Evolutionary conservation across 2,888 invertebrate species (phyloP).

Genomic region (Geotrupes spiniger): DNA sequence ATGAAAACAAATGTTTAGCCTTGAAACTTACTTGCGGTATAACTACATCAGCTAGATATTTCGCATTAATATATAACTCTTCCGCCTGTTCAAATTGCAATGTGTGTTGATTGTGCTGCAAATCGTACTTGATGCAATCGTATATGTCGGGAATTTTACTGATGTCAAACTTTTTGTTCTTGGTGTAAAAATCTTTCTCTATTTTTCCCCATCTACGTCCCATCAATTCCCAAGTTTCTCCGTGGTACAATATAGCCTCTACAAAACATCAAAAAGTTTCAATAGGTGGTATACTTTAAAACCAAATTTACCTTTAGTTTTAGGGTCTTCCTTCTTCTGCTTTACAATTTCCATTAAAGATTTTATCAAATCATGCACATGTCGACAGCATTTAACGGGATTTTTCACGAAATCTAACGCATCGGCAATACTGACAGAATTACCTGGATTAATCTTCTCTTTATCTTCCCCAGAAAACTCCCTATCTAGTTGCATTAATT

Average conservation of each 20-base stretch:
- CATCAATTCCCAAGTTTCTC: constrained; percentile 99
- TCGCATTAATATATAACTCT: constrained; percentile 91
- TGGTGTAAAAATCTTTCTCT: constrained; percentile 95
- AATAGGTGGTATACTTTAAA: constrained; percentile 1
- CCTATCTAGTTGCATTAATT: constrained; percentile 85
- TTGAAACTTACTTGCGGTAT: constrained; percentile 79
- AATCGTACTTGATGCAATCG: constrained; percentile 98
- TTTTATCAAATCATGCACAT: constrained; percentile 84
- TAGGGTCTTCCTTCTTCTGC: constrained; percentile 81
- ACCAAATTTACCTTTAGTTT: constrained; percentile 67
- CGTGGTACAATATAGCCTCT: constrained; percentile 94
- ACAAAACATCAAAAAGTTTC: constrained; percentile 16
- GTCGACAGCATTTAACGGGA: constrained; percentile 89
- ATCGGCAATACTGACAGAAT: constrained; percentile 85
- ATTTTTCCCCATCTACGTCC: constrained; percentile 96
- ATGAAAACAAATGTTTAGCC: neutral
- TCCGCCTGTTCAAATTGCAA: constrained; percentile 90
- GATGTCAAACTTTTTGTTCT: constrained; percentile 91
- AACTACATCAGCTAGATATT: constrained; percentile 96
- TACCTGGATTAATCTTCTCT: constrained; percentile 86
- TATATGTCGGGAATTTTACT: constrained; percentile 99
- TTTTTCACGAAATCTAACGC: constrained; percentile 95
- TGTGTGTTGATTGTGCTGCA: constrained; percentile 96
- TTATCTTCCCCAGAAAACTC: constrained; percentile 84
- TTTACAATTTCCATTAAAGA: constrained; percentile 82